Base-by-base conservation (phyloP, 2,113 vertebrate genomes). In the Myxocyprinus asiaticus region DNA sequence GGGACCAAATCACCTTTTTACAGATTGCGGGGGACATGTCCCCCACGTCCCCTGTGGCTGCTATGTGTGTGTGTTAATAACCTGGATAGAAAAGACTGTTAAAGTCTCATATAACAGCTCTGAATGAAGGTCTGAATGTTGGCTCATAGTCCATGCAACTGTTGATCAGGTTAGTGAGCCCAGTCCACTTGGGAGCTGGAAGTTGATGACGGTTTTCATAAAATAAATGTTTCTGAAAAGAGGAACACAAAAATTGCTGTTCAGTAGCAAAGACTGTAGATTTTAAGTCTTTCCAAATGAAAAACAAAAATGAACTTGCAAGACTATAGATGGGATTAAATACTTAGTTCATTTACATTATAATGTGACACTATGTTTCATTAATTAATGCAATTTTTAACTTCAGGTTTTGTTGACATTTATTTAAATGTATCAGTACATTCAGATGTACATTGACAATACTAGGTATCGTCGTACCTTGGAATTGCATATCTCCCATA, bases 61-160 rank as follows among this genome's bases (percentile, higher is more conserved):
- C 5, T 6, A 3, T 51, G 8, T 7, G 70, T 9, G 42, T 48
- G 2, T 15, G 8, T 59, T 48, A 85, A 91, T 67, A 75, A 98
- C 98, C 98, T 87, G 97, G 97, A 59, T 96, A 98, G 87, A 98
- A 98, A 78, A 99, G 95, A 83, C 95, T 96, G 89, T 99, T 99
- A 87, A 99, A 95, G 85, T 99, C 98, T 83, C 98, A 92, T 90
- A 99, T 97, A 65, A 99, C 76, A 8, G 96, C 95, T 89, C 95
- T 95, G 90, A 99, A 99, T 68, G 97, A 96, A 51, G 96, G 96
- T 48, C 98, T 91, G 86, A 95, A 94, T 53, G 94, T 92, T 11
- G 98, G 94, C 84, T 98, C 97, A 14, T 99, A 99, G 92, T 98
- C 94, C 98, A 99, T 99, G 53, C 98, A 99, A 90, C 92, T 95